These are phyloP conservation scores for Elmis aenea DNA, from an alignment of 2,888 invertebrate species.

Conservation along the genomic window DNA sequence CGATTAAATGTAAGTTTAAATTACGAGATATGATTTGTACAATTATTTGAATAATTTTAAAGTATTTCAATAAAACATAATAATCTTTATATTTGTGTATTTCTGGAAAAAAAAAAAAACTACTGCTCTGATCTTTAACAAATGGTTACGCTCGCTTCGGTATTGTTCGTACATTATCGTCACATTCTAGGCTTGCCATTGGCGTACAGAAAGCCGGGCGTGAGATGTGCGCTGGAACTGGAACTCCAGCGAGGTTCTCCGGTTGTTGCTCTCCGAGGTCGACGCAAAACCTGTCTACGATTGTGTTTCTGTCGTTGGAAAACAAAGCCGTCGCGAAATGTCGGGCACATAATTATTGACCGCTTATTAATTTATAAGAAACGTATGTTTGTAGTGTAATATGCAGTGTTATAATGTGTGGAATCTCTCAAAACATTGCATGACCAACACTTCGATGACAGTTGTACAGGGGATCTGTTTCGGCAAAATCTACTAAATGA, in stretches of 20 bases:
- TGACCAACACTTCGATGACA: conserved; percentile 13
- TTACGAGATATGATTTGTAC: too few relatives aligned
- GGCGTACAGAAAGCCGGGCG: conserved; percentile 19
- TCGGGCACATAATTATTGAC: conserved; percentile 4
- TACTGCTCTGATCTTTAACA: too few relatives aligned
- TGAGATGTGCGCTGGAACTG: conserved; percentile 29
- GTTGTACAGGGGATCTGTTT: conserved; percentile 12
- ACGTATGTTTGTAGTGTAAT: conserved; percentile 4
- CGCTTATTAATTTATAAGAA: background rate
- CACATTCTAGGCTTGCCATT: conserved; percentile 7
- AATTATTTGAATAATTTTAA: too few relatives aligned
- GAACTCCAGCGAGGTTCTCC: conserved; percentile 30
- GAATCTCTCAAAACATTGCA: conserved; percentile 14
- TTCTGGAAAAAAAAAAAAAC: too few relatives aligned
- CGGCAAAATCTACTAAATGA: too few relatives aligned
- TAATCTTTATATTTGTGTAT: too few relatives aligned
- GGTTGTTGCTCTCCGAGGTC: conserved; percentile 36
- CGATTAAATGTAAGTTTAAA: too few relatives aligned
- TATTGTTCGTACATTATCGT: conserved; percentile 4
- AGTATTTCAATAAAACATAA: too few relatives aligned
- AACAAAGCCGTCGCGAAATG: conserved; percentile 7
- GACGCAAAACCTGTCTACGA: conserved; percentile 24
- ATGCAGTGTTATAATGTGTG: conserved; percentile 11
- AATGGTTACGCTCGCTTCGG: too few relatives aligned
- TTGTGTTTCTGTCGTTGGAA: conserved; percentile 6